These are phyloP conservation scores for Macroramphosus scolopax DNA, from an alignment of 2,797 vertebrate species.

Conservation along the genomic window DNA sequence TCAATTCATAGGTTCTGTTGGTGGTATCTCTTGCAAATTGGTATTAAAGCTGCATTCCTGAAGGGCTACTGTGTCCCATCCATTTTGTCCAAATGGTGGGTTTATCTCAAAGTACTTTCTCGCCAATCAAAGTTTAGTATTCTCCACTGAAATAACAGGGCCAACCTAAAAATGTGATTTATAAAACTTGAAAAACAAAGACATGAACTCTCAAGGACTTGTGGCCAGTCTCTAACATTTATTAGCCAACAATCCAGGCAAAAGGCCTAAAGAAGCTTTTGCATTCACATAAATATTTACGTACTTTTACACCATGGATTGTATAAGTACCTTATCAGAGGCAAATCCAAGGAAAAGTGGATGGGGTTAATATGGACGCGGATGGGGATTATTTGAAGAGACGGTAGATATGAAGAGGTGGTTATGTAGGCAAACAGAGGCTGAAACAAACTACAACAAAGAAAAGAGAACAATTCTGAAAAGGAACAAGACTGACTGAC, in stretches of 20 bases:
- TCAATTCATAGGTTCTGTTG: no score
- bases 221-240: no score
- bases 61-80: no score
- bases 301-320: constrained; percentile 15
- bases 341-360: constrained; percentile 14
- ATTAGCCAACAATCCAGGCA: constrained; percentile 20
- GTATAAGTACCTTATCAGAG: constrained; percentile 13
- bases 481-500: constrained; percentile 25
- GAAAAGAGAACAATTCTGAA: constrained; percentile 40
- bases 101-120: no score
- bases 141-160: no score
- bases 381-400: constrained; percentile 9
- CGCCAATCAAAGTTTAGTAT: no score
- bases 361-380: background rate
- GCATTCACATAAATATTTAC: constrained; percentile 42
- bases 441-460: constrained; percentile 8
- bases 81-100: no score
- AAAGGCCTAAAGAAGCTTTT: constrained; percentile 18
- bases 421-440: constrained; percentile 20
- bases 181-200: constrained; percentile 3
- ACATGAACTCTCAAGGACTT: constrained; percentile 1
- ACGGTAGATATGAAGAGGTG: constrained; percentile 13
- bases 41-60: no score
- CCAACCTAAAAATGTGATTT: no score
- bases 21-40: no score